Percentiles rank a stretch among this genome's conserved stretches.
phyloP scores from a whole-genome alignment of 2,888 invertebrate genomes.

The Conomelus anceps region DNA sequence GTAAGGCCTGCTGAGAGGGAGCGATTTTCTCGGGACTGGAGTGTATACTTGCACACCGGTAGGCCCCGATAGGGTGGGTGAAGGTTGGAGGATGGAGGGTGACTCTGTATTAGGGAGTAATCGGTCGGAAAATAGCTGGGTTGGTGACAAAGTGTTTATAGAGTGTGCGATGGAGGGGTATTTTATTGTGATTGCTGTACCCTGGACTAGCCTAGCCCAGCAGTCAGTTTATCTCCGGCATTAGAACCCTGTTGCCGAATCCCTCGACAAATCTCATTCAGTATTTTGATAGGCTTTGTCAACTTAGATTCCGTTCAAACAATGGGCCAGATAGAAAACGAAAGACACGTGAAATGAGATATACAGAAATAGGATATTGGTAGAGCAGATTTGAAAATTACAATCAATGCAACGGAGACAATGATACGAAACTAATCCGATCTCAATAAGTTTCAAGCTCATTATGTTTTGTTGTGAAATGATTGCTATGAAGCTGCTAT shows the following conservation, averaged over 20 bases:
- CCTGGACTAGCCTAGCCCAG: neutral
- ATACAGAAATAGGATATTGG: too few species aligned
- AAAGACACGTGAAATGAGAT: too few species aligned
- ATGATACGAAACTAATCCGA: too few species aligned
- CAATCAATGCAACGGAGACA: too few species aligned
- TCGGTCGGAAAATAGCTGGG: conserved; percentile 32
- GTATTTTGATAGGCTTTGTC: neutral
- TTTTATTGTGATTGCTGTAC: conserved; percentile 10
- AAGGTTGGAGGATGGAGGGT: conserved; percentile 16
- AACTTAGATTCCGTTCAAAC: neutral
- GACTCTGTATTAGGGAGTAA: conserved; percentile 30
- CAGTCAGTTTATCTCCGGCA: neutral
- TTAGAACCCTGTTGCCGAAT: neutral
- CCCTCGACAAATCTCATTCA: neutral
- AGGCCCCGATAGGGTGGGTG: conserved; percentile 7
- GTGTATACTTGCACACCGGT: too few species aligned
- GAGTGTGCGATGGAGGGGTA: conserved; percentile 8
- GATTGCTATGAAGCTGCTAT: too few species aligned
- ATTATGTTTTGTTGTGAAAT: too few species aligned
- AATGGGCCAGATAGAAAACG: neutral
- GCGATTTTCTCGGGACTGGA: conserved; percentile 3
- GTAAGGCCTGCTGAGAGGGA: too few species aligned
- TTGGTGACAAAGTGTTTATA: conserved; percentile 27
- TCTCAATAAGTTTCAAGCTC: too few species aligned
- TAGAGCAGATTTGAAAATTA: too few species aligned